A percentile compares a stretch with the other conserved stretches of the same genome.
These are phyloP conservation scores for Sericinus montela DNA, from an alignment of 2,888 invertebrate genomes.

Conservation along the genomic window DNA sequence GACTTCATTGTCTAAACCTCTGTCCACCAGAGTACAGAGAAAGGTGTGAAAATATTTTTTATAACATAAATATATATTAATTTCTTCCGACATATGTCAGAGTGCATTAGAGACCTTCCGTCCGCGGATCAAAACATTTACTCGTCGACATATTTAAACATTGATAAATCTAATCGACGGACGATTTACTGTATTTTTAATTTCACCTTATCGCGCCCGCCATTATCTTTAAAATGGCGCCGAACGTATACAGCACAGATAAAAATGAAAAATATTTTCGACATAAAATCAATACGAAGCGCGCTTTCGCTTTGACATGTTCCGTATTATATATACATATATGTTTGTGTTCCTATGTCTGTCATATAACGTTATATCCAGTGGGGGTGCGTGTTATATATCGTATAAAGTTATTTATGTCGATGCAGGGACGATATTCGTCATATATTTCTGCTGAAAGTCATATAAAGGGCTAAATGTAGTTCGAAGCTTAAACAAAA, in stretches of 20 bases:
- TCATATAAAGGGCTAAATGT: not conserved
- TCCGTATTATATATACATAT: not conserved
- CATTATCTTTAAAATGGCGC: slow-evolving; percentile 59
- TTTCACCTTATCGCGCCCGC: slow-evolving; percentile 51
- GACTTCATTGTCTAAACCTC: too few species aligned
- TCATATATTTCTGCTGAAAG: not conserved
- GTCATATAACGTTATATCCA: slow-evolving; percentile 1
- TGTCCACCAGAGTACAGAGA: too few species aligned
- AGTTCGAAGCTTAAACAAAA: not conserved
- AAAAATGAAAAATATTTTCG: slow-evolving; percentile 58
- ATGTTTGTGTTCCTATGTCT: not conserved
- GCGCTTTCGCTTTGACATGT: slow-evolving; percentile 12
- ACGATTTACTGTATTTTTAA: slow-evolving; percentile 61
- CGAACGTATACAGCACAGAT: slow-evolving; percentile 41
- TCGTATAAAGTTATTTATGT: slow-evolving; percentile 1
- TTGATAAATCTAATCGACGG: slow-evolving; percentile 42
- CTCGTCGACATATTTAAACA: slow-evolving; percentile 11
- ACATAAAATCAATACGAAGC: slow-evolving; percentile 57
- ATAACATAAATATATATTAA: too few species aligned
- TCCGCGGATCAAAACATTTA: not conserved
- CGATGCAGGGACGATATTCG: not conserved
- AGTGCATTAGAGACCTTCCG: not conserved
- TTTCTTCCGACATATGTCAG: not conserved
- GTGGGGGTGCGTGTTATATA: slow-evolving; percentile 2
- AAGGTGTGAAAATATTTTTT: too few species aligned